These are phyloP conservation scores for Scomberomorus guttatus DNA, from an alignment of 2,797 vertebrate species.

Conservation along the genomic window DNA sequence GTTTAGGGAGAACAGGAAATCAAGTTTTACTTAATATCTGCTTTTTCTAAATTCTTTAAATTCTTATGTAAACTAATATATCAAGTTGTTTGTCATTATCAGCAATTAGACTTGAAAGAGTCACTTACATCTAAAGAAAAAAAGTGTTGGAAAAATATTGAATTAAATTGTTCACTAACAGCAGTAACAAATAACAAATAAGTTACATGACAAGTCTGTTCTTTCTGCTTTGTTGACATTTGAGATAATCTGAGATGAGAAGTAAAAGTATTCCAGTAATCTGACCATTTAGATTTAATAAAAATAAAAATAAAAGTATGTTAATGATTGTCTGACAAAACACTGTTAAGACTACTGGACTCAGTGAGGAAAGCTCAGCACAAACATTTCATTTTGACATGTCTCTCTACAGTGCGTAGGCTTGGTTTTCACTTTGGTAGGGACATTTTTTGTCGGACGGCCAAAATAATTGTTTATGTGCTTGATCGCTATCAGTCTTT, in stretches of 20 bases:
- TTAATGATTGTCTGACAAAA: conserved; percentile 49
- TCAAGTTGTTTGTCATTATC: background rate
- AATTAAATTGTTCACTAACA: background rate
- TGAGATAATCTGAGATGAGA: background rate
- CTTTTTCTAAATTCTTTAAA: background rate
- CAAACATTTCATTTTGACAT: background rate
- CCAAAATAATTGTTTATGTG: too few species aligned
- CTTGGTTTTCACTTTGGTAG: too few species aligned
- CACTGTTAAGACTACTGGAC: conserved; percentile 4
- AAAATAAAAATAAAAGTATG: too few species aligned
- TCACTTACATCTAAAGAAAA: background rate
- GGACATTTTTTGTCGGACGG: too few species aligned
- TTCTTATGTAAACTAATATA: background rate
- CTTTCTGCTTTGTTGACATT: background rate
- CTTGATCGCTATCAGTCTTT: too few species aligned
- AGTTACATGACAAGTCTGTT: background rate
- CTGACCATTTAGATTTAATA: too few species aligned
- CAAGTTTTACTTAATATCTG: background rate
- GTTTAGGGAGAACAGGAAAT: background rate
- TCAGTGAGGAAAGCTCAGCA: background rate
- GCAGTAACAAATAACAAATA: background rate
- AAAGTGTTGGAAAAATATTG: background rate
- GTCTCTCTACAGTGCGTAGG: background rate
- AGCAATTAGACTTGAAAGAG: background rate
- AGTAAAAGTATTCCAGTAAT: too few species aligned